phyloP scores from a whole-genome alignment of 1,140 invertebrate genomes.

The Platorchestia sp. region DNA sequence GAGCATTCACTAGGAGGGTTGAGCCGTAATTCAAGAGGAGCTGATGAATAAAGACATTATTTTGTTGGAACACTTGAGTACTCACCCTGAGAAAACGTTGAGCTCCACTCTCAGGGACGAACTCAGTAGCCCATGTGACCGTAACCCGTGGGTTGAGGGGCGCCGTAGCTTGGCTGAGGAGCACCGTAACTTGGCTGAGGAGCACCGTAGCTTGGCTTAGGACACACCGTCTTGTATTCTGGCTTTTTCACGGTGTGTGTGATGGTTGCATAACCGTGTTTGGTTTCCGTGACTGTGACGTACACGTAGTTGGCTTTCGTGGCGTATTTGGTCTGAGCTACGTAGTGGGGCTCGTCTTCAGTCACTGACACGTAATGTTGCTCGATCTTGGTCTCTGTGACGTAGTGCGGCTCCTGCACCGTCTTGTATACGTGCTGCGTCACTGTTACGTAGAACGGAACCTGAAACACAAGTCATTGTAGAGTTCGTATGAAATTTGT shows the following conservation, averaged over 20 bases:
- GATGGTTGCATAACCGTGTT: slow-evolving; percentile 67
- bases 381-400: slow-evolving; percentile 67
- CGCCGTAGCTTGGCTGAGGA: neutral
- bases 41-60: no score
- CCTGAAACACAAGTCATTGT: slow-evolving; percentile 50
- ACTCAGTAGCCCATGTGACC: slow-evolving; percentile 2
- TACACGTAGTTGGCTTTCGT: slow-evolving; percentile 65
- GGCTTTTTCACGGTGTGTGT: slow-evolving; percentile 64
- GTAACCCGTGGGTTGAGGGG: neutral
- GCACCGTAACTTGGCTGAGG: slow-evolving; percentile 4
- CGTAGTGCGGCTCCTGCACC: slow-evolving; percentile 67
- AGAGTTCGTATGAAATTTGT: neutral
- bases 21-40: no score
- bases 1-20: no score
- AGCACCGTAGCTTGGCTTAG: slow-evolving; percentile 63
- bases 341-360: slow-evolving; percentile 67
- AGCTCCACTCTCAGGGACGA: neutral
- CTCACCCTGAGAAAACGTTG: neutral
- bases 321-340: slow-evolving; percentile 63
- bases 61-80: neutral
- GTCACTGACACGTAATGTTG: slow-evolving; percentile 66
- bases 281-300: slow-evolving; percentile 66
- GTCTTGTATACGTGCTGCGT: slow-evolving; percentile 67
- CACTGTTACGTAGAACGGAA: slow-evolving; percentile 65
- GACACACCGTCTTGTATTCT: slow-evolving; percentile 64